Base-by-base conservation (phyloP, 2,797 vertebrate genomes). In the Pipistrellus pygmaeus region DNA sequence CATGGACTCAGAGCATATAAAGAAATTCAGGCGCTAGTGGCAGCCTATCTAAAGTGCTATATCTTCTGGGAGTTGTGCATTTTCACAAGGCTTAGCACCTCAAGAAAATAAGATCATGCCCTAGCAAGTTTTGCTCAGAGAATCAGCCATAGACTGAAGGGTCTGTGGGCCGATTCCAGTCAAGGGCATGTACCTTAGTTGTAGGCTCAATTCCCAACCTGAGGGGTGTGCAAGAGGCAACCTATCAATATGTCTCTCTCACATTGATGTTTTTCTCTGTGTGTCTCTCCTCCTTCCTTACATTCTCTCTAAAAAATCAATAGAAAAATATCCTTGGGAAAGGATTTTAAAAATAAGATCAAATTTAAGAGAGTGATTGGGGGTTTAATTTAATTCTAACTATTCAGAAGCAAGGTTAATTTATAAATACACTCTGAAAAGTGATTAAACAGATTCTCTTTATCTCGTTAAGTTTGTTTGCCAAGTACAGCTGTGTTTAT, bases 401-500 rank as follows among this genome's bases (percentile, higher is more conserved):
- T 91, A 85, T 69, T 97, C 83, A 95, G 86, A 90, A 90, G 78
- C 78, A 94, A 93, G 73, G 85, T 95, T 96, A 94, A 93, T 90
- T 96, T 95, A 93, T 90, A 96, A 96, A 97, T 88, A 81, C 10
- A 89, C 30, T 91, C 75, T 73, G 69, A 60, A 91, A 95, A 95
- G 71, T 85, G 53, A 88, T 91, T 95, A 93, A 95, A 95, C 51
- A 90, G 46, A 94, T 95, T 20, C 38, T 90, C 97, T 96, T 91
- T 87, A 91, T 96, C 86, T 96, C 21, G 32, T 91, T 94, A 90
- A 64, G 17, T 90, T 89, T 97, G 77, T 96, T 96, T 97, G 77
- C 88, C 80, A 96, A 93, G 86, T 95, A 95, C 64, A 96, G 91
- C 93, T 94, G 94, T 96, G 90, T 97, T 97, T 96, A 97, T 77